Percentiles rank a stretch among this genome's conserved stretches.
phyloP scores from a whole-genome alignment of 2,797 vertebrate genomes.

The Lagocephalus sceleratus region DNA sequence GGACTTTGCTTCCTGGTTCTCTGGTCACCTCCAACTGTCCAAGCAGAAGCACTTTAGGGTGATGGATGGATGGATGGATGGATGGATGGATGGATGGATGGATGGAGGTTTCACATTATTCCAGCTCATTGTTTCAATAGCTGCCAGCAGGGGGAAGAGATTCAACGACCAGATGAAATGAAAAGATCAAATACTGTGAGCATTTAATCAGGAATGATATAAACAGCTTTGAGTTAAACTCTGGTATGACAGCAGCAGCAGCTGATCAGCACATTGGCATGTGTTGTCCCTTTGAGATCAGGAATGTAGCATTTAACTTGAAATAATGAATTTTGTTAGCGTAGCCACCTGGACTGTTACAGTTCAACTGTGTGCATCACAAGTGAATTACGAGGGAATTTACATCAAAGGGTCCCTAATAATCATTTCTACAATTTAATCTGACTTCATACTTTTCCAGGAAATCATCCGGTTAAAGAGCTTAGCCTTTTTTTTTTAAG shows the following conservation, averaged over 20 bases:
- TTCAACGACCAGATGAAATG: too few relatives aligned
- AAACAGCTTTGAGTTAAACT: constrained; percentile 7
- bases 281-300: constrained; percentile 32
- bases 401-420: constrained; percentile 13
- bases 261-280: constrained; percentile 35
- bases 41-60: too few relatives aligned
- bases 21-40: too few relatives aligned
- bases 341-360: constrained; percentile 41
- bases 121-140: too few relatives aligned
- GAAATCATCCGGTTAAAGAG: constrained; percentile 8
- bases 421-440: constrained; percentile 11
- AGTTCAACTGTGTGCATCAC: too few relatives aligned
- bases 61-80: too few relatives aligned
- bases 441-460: not conserved
- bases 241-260: constrained; percentile 7
- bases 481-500: constrained; percentile 14
- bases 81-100: too few relatives aligned
- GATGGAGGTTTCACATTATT: too few relatives aligned
- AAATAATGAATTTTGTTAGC: constrained; percentile 42
- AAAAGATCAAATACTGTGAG: too few relatives aligned
- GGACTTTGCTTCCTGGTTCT: too few relatives aligned
- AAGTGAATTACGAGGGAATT: constrained; percentile 35
- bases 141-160: too few relatives aligned
- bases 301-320: constrained; percentile 46
- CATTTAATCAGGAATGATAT: not conserved